These are phyloP conservation scores for Microctenopoma stevenorrisi DNA, from an alignment of 2,797 vertebrate genomes.

Conservation along the genomic window DNA sequence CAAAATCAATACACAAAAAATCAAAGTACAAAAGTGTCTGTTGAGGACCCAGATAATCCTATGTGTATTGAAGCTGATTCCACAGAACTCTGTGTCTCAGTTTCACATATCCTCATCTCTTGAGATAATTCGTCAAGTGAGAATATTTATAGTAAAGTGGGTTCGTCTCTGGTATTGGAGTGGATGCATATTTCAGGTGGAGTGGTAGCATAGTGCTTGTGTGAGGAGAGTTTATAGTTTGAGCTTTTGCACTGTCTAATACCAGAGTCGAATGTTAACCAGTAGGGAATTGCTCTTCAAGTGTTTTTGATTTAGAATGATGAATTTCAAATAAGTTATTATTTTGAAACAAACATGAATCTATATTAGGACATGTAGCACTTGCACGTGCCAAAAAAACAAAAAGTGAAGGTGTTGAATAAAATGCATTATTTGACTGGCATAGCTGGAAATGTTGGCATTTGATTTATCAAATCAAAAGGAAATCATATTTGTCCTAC, in stretches of 20 bases:
- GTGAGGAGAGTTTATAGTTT: conserved; percentile 30
- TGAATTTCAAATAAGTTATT: not conserved
- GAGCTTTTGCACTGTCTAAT: conserved; percentile 27
- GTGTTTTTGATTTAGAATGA: conserved; percentile 10
- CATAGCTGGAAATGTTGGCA: not conserved
- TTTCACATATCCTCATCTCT: conserved; percentile 35
- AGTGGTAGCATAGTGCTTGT: conserved; percentile 33
- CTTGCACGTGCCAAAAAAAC: not conserved
- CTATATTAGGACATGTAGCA: not conserved
- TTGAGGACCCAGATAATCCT: conserved; percentile 16
- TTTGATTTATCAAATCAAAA: conserved; percentile 7
- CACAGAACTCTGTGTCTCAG: conserved; percentile 24
- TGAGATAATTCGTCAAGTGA: conserved; percentile 59
- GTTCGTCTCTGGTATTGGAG: conserved; percentile 45
- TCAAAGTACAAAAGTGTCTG: conserved; percentile 23
- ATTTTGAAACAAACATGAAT: not conserved
- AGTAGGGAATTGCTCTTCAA: conserved; percentile 19
- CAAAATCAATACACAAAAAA: conserved; percentile 51
- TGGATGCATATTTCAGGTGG: conserved; percentile 61
- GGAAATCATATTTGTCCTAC: conserved; percentile 13
- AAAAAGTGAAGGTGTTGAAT: not conserved
- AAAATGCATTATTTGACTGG: not conserved
- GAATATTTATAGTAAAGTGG: conserved; percentile 66
- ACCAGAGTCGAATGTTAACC: conserved; percentile 25
- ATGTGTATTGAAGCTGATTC: conserved; percentile 40